Base-by-base conservation (phyloP, 2,888 invertebrate species). In the Tetanocera ferruginea region DNA sequence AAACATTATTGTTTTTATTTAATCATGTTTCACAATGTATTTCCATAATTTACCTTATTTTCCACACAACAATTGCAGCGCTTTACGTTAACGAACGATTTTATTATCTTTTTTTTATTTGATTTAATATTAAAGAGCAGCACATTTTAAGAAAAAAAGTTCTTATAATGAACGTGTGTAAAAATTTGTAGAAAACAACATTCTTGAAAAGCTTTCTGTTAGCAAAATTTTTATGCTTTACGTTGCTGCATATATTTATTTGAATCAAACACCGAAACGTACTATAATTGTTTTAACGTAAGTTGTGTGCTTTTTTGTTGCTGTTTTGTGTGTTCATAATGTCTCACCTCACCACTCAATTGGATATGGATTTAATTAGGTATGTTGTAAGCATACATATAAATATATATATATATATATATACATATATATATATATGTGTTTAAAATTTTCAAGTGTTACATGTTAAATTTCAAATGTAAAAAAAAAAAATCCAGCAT, bases 21-120 rank as follows among this genome's bases (percentile, higher is more conserved):
- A 43, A 85, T 87, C 90, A 90, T 90, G 90, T 89, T 90, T 90
- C 90, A 89, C 90, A 90, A 90, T 90, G 90, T 84, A 89, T 89
- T 88, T 89, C 86, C 84, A 80, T 82, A 83, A 85, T 83, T 89
- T 90, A 90, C 90, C 90, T 89, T 87, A 89, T 89, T 90, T 89
- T 90, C 89, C 89, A 89, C 88, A 88, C 87, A 88, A 86, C 85
- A 88, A 86, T 85, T 86, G 86, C 87, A 88, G 86, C 86, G 85
- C 82, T 80, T 83, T 76, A 71, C 55, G 69, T 72, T 78, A 37
- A 75, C 73, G 31, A 79, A n/a, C n/a, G n/a, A n/a, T n/a, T n/a
- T n/a, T 79, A 76, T 79, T 74, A 79, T 70, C 81, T 80, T 66
- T 73, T 82, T 73, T 74, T 62, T 76, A 73, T 79, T 76, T 5